phyloP scores from a whole-genome alignment of 2,888 invertebrate species.

The Chrysolina haemoptera region DNA sequence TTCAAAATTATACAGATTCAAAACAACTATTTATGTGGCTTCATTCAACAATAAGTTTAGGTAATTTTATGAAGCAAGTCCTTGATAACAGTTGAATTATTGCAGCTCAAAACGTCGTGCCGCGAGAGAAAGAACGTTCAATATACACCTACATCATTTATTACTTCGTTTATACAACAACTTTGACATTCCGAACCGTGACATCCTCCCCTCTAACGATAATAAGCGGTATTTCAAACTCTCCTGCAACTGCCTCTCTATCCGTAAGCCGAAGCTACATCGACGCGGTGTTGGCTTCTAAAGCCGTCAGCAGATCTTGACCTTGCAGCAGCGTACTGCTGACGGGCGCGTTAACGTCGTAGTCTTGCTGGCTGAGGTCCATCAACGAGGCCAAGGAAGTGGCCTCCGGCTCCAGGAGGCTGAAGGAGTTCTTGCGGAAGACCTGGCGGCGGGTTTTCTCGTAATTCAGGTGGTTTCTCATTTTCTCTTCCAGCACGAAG shows the following conservation, averaged over 20 bases:
- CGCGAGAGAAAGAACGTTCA: too few relatives aligned
- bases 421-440: conserved; percentile 66
- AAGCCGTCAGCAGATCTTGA: conserved; percentile 70
- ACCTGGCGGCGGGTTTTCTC: conserved; percentile 48
- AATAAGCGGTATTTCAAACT: conserved; percentile 22
- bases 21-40: too few relatives aligned
- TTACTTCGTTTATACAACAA: conserved; percentile 22
- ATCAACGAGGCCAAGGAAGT: conserved; percentile 67
- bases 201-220: conserved; percentile 37
- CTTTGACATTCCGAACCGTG: conserved; percentile 55
- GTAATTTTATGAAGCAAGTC: too few relatives aligned
- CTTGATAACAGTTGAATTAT: too few relatives aligned
- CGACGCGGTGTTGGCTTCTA: conserved; percentile 68
- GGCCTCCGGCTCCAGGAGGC: conserved; percentile 68
- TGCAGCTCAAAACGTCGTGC: too few relatives aligned
- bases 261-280: conserved; percentile 61
- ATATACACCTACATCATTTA: neutral
- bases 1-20: too few relatives aligned
- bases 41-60: too few relatives aligned
- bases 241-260: neutral
- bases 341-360: conserved; percentile 73
- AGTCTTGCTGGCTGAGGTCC: conserved; percentile 72
- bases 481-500: conserved; percentile 35
- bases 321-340: conserved; percentile 69
- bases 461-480: conserved; percentile 43